Conservation (phyloP, 2,113 vertebrate species). For the Rallus limicola region DNA sequence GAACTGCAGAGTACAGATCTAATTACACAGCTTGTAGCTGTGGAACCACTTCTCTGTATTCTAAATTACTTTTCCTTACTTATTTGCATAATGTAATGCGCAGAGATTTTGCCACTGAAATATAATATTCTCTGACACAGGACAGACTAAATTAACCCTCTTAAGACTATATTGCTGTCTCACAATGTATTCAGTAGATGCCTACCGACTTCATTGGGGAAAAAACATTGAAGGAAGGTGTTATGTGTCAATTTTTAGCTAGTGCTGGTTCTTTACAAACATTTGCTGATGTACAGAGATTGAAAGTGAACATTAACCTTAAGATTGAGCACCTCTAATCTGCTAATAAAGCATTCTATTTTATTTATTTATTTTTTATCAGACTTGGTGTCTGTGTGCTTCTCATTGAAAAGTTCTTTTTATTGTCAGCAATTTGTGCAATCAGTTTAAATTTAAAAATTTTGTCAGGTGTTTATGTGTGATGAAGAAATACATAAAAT, state of each 20-base stretch:
- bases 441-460: neutral
- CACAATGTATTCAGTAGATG: neutral
- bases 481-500: neutral
- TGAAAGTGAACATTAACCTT: neutral
- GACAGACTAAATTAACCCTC: constrained; percentile 69
- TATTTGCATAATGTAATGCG: constrained; percentile 79
- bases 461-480: neutral
- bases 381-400: neutral
- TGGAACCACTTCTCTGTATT: constrained; percentile 65
- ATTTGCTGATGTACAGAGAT: neutral
- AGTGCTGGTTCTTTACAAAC: neutral
- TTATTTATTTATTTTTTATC: neutral
- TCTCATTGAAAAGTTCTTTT: neutral
- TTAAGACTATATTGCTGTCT: constrained; percentile 48
- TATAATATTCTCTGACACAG: constrained; percentile 56
- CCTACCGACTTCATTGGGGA: neutral
- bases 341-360: neutral
- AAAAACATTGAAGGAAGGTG: neutral
- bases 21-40: constrained; percentile 78
- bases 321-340: neutral
- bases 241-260: neutral
- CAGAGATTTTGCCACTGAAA: constrained; percentile 67
- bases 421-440: neutral
- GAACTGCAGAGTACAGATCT: constrained; percentile 72
- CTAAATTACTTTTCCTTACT: constrained; percentile 71